Conservation (phyloP, 2,888 invertebrate species). For the Fragum sueziense region DNA sequence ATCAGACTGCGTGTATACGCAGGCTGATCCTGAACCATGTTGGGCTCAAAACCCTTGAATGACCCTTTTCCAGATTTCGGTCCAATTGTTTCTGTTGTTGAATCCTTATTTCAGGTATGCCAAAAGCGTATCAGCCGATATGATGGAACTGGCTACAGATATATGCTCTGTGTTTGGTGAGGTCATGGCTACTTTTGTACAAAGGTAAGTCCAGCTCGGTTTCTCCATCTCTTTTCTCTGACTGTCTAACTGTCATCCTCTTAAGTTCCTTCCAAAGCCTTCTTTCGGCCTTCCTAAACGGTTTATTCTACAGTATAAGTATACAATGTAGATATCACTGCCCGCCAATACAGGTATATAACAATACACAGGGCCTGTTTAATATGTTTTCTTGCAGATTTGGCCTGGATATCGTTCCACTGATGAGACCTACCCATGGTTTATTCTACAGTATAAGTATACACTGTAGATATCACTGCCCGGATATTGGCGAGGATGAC, state of each 20-base stretch:
- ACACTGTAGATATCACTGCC: conserved; percentile 64
- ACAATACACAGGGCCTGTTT: too few species aligned
- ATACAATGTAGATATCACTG: conserved; percentile 65
- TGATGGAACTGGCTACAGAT: conserved; percentile 66
- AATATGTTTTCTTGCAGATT: conserved; percentile 60
- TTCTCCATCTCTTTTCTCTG: too few species aligned
- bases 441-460: conserved; percentile 64
- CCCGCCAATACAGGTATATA: conserved; percentile 56
- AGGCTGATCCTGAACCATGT: too few species aligned
- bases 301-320: conserved; percentile 64
- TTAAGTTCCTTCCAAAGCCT: too few species aligned
- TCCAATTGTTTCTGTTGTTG: too few species aligned
- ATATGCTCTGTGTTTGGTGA: conserved; percentile 63
- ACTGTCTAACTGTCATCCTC: too few species aligned
- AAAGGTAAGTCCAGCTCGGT: conserved; percentile 59
- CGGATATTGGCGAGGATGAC: conserved; percentile 59
- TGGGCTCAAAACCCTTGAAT: too few species aligned
- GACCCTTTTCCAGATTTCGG: too few species aligned
- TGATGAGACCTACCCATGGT: conserved; percentile 63
- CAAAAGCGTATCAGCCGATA: conserved; percentile 52
- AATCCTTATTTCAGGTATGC: conserved; percentile 55
- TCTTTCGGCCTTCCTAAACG: too few species aligned
- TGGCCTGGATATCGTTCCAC: conserved; percentile 61
- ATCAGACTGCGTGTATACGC: too few species aligned
- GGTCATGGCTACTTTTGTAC: conserved; percentile 63